Evolutionary conservation across 2,888 invertebrate genomes (phyloP), one percentile per base, ranked within the genome.

Genomic region (Neocrepidodera transversa): DNA sequence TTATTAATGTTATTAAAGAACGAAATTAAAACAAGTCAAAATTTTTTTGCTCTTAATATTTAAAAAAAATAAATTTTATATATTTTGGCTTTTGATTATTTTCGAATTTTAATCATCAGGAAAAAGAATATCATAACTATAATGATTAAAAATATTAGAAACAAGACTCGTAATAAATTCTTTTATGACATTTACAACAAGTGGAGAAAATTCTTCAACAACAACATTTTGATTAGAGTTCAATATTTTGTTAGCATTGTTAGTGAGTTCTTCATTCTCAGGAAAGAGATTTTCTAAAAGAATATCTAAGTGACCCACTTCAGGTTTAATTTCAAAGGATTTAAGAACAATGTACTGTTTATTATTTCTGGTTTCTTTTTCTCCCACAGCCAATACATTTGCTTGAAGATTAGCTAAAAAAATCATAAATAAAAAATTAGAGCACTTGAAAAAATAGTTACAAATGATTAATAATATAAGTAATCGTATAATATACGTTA

Each of bases 141-240:
- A 85, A 40, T 78, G 79, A 5, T 79, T 74, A 57, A 83, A 86
- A 7, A 86, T 76, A 62, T 81, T 82, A 57, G 82, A 82, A 5
- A 82, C 76, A 17, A 84, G 81, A 1, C 79, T 76, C 60, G 81
- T 80, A 50, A 85, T 74, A 5, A 85, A 76, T 10, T 80, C 78
- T 0, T 80, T 77, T 10, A 86, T 78, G 0, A 83, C 80, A 42
- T 84, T 82, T 68, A 88, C 86, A 73, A 91, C 79, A 0, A 87
- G 83, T 0, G 85, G 85, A 64, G 86, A 85, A 2, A 91, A 79
- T 65, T 90, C 89, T 4, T 84, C 84, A 0, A 86, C 81, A 2
- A 91, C 78, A 8, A 81, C 81, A 66, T 84, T 81, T 86, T 89
- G 89, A 74, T 90, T 90, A 23, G 89, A 86, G 71, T 90, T 91